phyloP scores from a whole-genome alignment of 1,140 invertebrate genomes.

The Hylaeus anthracinus region DNA sequence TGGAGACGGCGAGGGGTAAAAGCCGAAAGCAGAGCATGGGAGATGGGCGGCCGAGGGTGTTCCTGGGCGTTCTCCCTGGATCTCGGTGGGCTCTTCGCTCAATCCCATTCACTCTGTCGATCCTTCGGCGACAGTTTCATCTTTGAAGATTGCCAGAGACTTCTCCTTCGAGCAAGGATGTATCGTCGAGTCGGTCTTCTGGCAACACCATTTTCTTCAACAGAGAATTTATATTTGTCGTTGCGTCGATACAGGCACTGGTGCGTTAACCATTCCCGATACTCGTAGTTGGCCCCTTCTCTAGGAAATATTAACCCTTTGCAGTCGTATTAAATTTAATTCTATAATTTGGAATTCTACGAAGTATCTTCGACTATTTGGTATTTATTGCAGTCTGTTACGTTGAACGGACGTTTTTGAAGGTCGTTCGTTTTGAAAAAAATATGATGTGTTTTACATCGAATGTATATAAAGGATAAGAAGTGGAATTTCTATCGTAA shows the following conservation, averaged over 20 bases:
- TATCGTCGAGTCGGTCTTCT: background rate
- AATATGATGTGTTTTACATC: no score
- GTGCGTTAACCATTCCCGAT: no score
- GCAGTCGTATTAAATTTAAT: no score
- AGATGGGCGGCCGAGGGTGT: slow-evolving; percentile 15
- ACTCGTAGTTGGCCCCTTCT: no score
- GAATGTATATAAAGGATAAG: no score
- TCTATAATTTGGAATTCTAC: no score
- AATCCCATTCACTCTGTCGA: background rate
- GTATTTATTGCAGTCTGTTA: no score
- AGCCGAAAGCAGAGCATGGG: slow-evolving; percentile 6
- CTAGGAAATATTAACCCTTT: no score
- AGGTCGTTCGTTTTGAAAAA: no score
- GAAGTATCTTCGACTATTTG: no score
- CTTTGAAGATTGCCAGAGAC: background rate
- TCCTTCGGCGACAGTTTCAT: background rate
- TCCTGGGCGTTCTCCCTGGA: slow-evolving; percentile 4
- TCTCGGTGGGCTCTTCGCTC: background rate
- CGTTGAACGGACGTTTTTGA: no score
- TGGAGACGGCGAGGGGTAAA: background rate
- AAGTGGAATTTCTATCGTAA: no score
- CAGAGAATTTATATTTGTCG: background rate
- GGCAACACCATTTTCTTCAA: background rate
- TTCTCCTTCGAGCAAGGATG: background rate
- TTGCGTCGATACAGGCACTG: background rate